Evolutionary conservation across 1,140 invertebrate species (phyloP), one percentile per base, ranked within the genome.

Genomic region (Cotesia vestalis): DNA sequence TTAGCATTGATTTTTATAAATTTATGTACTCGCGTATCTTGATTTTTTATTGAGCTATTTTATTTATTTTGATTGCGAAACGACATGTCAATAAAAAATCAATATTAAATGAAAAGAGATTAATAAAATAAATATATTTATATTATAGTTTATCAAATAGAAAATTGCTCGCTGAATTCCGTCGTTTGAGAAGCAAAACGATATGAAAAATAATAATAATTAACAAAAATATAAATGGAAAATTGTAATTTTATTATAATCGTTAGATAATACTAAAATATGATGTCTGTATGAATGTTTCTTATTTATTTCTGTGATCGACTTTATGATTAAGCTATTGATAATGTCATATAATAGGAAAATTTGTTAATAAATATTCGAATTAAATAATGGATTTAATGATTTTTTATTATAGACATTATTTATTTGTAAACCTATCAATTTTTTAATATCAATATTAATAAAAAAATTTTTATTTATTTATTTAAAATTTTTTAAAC

Each of bases 241-340:
- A 17, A 40, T 36, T 38, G 12, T 40, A 27, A 38, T 40, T 12
- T n/a, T 17, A 46, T 46, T 46, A 46, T 46, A 9, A 8, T 46
- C 40, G 11, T 46, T 46, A 46, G 40, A 46, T 46, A 17, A 11
- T n/a, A 36, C 11, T 52, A 62, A 70, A 68, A 34, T 55, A 55
- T 55, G 12, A 55, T 55, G 17, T 69, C 71, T 74, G 71, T 76
- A 69, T 76, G 72, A 70, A 75, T 70, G 63, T 68, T 70, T 72
- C 71, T 74, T 71, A 76, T 78, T 78, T 78, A 77, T 76, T 78
- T 75, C 73, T 71, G 40, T 78, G 72, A 61, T 72, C 36, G 61
- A 67, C 52, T 57, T 72, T 69, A 71, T 46, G 38, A 38, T 51
- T 69, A 69, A 76, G 72, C 40, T 35, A 66, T 51, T 66, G 52